Evolutionary conservation across 2,888 invertebrate species (phyloP).

Genomic region (Drosophila rellima): DNA sequence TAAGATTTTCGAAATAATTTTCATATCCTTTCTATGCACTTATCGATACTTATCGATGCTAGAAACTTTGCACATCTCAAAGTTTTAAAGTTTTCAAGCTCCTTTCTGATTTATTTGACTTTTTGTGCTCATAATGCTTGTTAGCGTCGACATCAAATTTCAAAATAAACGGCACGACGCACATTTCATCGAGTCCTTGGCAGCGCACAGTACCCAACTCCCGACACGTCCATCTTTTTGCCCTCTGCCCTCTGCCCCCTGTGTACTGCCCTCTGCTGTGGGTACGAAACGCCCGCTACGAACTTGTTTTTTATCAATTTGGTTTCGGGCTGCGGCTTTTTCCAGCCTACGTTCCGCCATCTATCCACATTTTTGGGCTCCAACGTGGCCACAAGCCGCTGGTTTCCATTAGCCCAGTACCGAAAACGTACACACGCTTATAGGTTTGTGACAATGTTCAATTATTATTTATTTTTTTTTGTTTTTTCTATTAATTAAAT

Average conservation of each 20-base stretch:
- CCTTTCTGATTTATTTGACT: slow-evolving; percentile 4
- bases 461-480: no score
- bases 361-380: slow-evolving; percentile 29
- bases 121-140: slow-evolving; percentile 17
- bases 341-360: slow-evolving; percentile 19
- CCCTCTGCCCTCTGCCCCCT: neutral
- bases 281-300: slow-evolving; percentile 7
- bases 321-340: slow-evolving; percentile 37
- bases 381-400: slow-evolving; percentile 56
- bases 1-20: neutral
- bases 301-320: slow-evolving; percentile 54
- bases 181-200: slow-evolving; percentile 19
- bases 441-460: neutral
- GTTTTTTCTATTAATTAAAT: no score
- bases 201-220: neutral
- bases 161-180: slow-evolving; percentile 20
- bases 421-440: neutral
- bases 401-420: slow-evolving; percentile 24
- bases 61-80: neutral
- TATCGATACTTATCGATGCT: slow-evolving; percentile 2
- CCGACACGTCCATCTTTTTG: neutral
- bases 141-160: slow-evolving; percentile 38
- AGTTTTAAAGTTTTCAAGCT: neutral
- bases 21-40: neutral
- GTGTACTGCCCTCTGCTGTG: neutral